Base-by-base conservation (phyloP, 37 sponge, comb jelly and placozoan genomes). In the Ephydatia muelleri region DNA sequence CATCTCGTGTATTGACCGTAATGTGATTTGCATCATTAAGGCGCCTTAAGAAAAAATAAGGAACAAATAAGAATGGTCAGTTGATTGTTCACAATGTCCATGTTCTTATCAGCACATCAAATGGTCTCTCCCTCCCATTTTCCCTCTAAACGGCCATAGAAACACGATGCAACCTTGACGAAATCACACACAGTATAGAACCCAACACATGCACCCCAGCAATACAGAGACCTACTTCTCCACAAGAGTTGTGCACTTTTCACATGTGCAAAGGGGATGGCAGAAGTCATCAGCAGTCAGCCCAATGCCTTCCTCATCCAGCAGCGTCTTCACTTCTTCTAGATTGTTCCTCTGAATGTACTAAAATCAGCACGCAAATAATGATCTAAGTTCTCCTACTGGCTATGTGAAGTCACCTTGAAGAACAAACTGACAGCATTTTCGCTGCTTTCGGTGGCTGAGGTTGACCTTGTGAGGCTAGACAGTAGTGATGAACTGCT, bases 211-310 rank as follows among this genome's bases (percentile, higher is more conserved):
- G 43, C 43, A 43, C 43, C 9, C 16, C 16, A 4, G 16, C 57
- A 4, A 14, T 21, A 57, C 6, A 34, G 12, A 33, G 8, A 8
- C 78, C 70, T 48, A 92, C 92, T 64, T 88, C 47, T 81, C 76
- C 25, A 73, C 40, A 16, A 92, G 73, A 19, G 48, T 43, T 0
- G 73, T 75, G 67, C 98, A 97, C 67, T 83, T 77, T 25, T 86
- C 77, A 72, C 99, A 98, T 14, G 79, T 47, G 72, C 99, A 98
- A n/a, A 98, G 92, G 0, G 99, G 99, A 70, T 98, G 99, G 83
- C 99, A 98, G 34, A 97, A 68, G 37, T 74, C 29, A 28, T 66
- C 71, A 26, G 67, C 64, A 48, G 47, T 38, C 0, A 68, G 68
- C 29, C 39, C 73, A 31, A 76, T 67, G 19, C 76, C 88, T 27